These are phyloP conservation scores for Macrosiphum euphorbiae DNA, from an alignment of 2,888 invertebrate genomes.

Conservation along the genomic window DNA sequence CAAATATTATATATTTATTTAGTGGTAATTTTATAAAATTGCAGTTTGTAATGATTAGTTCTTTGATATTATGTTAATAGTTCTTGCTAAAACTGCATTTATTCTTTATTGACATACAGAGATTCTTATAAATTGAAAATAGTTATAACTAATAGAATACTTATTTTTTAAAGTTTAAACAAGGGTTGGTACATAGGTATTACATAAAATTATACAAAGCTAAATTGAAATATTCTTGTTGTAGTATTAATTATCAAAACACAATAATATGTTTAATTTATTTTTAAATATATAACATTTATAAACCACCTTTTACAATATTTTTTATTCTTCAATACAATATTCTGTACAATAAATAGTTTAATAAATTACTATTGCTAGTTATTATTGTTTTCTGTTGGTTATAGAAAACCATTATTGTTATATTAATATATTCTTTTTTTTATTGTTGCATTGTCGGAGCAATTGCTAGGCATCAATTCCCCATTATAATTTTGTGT, in stretches of 20 bases:
- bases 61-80: not conserved
- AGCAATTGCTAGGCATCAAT: not conserved
- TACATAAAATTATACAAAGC: not conserved
- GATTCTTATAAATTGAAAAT: not conserved
- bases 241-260: no score
- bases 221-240: not conserved
- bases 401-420: not conserved
- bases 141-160: not conserved
- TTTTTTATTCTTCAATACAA: not conserved
- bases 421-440: not conserved
- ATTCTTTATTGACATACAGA: not conserved
- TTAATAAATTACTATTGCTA: not conserved
- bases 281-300: no score
- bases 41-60: not conserved
- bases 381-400: not conserved
- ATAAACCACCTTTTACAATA: not conserved
- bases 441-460: not conserved
- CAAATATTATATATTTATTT: not conserved
- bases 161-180: no score
- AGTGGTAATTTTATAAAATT: not conserved
- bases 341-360: not conserved
- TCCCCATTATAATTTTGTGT: not conserved
- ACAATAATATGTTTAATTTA: not conserved
- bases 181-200: no score
- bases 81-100: not conserved